Evolutionary conservation across 2,797 vertebrate genomes (phyloP).

Genomic region (Enteromius unitaeniatus): DNA sequence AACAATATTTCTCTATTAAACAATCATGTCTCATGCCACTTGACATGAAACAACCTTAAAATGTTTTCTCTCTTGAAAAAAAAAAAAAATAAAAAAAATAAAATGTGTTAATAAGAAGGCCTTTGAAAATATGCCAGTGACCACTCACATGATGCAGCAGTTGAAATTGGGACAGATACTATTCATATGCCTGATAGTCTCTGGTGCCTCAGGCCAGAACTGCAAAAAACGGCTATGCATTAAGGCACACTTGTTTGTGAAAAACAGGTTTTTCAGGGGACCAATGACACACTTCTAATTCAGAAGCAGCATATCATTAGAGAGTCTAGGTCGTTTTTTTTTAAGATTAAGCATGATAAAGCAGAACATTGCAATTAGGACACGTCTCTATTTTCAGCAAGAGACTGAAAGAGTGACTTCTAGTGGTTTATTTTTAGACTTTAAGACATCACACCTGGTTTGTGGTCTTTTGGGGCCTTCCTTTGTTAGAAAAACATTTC

Average conservation of each 20-base stretch:
- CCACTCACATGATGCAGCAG: conserved; percentile 72
- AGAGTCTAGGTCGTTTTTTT: neutral
- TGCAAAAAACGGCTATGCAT: conserved; percentile 1
- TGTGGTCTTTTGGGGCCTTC: neutral
- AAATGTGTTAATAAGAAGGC: conserved; percentile 56
- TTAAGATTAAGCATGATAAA: conserved; percentile 22
- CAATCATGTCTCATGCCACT: neutral
- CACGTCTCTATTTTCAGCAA: conserved; percentile 26
- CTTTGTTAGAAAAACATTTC: neutral
- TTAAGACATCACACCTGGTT: conserved; percentile 15
- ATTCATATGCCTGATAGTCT: conserved; percentile 6
- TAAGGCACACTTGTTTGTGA: conserved; percentile 33
- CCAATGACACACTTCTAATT: conserved; percentile 14
- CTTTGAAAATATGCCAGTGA: conserved; percentile 71
- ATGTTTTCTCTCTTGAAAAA: conserved; percentile 18
- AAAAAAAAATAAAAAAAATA: neutral
- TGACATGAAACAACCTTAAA: neutral
- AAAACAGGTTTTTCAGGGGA: conserved; percentile 12
- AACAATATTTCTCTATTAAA: neutral
- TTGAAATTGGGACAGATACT: conserved; percentile 25
- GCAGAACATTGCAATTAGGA: conserved; percentile 26
- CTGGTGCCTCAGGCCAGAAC: conserved; percentile 1
- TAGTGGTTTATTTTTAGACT: conserved; percentile 36
- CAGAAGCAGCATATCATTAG: conserved; percentile 12
- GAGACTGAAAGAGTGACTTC: conserved; percentile 6